phyloP scores from a whole-genome alignment of 2,888 invertebrate genomes.

The Caenorhabditis wallacei region DNA sequence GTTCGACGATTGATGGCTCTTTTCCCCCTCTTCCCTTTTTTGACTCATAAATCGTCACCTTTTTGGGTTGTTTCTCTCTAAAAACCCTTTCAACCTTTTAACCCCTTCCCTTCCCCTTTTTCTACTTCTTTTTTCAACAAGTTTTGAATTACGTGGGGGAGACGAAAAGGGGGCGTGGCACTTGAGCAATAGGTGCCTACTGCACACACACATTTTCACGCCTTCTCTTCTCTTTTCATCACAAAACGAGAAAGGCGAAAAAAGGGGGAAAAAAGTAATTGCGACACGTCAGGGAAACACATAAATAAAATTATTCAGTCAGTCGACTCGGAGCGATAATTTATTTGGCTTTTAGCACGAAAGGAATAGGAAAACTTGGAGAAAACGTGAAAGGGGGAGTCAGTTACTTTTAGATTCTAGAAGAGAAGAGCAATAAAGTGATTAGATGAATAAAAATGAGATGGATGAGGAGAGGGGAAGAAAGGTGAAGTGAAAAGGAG shows the following conservation, averaged over 20 bases:
- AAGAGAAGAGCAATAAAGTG: not conserved
- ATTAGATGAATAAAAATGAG: constrained; percentile 29
- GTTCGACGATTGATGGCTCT: constrained; percentile 48
- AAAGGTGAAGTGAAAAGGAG: not conserved
- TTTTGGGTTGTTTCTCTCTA: constrained; percentile 9
- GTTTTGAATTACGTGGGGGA: constrained; percentile 60
- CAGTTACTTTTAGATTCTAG: not conserved
- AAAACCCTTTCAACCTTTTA: constrained; percentile 30
- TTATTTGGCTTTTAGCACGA: constrained; percentile 65
- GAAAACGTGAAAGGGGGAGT: not conserved
- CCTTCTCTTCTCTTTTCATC: constrained; percentile 1
- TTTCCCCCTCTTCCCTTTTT: constrained; percentile 18
- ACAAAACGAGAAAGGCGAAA: not conserved
- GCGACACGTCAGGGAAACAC: constrained; percentile 65
- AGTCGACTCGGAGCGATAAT: constrained; percentile 51
- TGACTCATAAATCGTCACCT: constrained; percentile 60
- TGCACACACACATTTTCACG: constrained; percentile 2
- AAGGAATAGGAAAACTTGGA: not conserved
- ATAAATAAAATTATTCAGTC: constrained; percentile 68
- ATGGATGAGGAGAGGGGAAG: not conserved
- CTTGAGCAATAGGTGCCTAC: not conserved
- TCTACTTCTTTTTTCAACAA: constrained; percentile 55
- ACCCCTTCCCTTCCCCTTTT: not conserved
- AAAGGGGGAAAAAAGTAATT: constrained; percentile 53
- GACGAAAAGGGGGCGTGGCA: not conserved